Conservation (phyloP, 2,888 invertebrate species). For the Phalera bucephala region DNA sequence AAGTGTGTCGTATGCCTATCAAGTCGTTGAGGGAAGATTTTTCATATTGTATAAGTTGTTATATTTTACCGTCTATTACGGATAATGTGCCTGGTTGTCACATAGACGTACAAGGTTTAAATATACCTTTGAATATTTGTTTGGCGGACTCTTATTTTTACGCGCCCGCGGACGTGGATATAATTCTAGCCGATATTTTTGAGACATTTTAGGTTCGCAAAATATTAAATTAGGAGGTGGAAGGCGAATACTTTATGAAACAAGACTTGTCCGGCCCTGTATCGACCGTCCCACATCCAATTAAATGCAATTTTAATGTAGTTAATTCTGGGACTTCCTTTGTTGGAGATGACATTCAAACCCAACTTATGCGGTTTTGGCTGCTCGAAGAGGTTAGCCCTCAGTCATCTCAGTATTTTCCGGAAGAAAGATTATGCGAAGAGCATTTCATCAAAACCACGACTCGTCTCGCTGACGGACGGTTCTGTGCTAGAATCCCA, state of each 20-base stretch:
- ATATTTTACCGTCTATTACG: too few species aligned
- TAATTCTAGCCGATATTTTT: slow-evolving; percentile 10
- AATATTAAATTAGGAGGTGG: slow-evolving; percentile 14
- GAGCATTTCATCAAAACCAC: slow-evolving; percentile 18
- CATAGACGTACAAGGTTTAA: too few species aligned
- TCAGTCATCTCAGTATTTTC: slow-evolving; percentile 9
- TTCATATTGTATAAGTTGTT: too few species aligned
- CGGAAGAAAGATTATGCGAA: slow-evolving; percentile 15
- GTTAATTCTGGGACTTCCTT: not conserved
- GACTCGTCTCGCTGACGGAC: slow-evolving; percentile 12
- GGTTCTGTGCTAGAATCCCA: slow-evolving; percentile 15
- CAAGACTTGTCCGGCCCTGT: not conserved
- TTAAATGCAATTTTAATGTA: not conserved
- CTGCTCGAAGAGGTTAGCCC: slow-evolving; percentile 14
- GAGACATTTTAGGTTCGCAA: slow-evolving; percentile 21
- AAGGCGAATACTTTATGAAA: slow-evolving; percentile 4
- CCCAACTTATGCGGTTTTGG: slow-evolving; percentile 14
- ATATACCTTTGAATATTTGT: too few species aligned
- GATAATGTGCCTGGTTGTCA: too few species aligned
- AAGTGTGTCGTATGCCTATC: too few species aligned
- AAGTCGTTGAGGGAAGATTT: too few species aligned
- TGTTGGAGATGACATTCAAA: slow-evolving; percentile 3
- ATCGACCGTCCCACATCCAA: not conserved
- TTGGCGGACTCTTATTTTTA: too few species aligned
- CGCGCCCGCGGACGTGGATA: too few species aligned